Evolutionary conservation across 2,888 invertebrate genomes (phyloP), one percentile per base, ranked within the genome.

Genomic region (Oligia fasciuncula): DNA sequence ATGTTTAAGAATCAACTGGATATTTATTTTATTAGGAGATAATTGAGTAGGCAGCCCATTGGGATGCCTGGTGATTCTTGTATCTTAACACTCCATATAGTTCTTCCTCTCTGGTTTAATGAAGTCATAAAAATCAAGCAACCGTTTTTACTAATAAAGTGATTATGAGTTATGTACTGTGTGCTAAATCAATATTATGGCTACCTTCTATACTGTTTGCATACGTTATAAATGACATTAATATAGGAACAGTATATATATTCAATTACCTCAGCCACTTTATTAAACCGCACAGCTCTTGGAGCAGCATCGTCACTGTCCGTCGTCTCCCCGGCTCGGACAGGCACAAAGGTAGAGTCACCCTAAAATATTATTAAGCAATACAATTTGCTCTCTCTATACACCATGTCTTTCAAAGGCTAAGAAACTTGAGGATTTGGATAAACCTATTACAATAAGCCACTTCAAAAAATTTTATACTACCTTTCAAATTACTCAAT

Each of bases 331-430:
- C 98, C 98, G 54, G 98, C 97, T 92, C 99, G 98, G 51, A 99
- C 98, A 73, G 99, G 99, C 87, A 99, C 98, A 97, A 98, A 99
- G 71, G 98, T 98, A 35, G 99, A 98, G 93, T 99, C 99, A 92
- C 99, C 98, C 98, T 99, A 93, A 79, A 86, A 86, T 62, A 72
- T 71, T 65, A 79, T 51, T 19, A 60, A 54, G 70, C 60, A 75
- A 84, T 80, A 77, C 63, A 73, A 68, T 46, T 74, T 14, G 75
- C 49, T 73, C 19, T 71, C 35, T 29, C 19, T n/a, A 62, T 71
- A 67, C 40, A 96, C 86, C 71, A 92, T 63, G 46, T 49, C n/a
- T 82, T 81, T 82, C 14, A 70, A 62, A 71, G 83, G 70, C 60
- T 66, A 67, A 75, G 68, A 84, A 79, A 82, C 4, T 68, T 71